Conservation (phyloP, 2,113 vertebrate genomes). For the Solea senegalensis region DNA sequence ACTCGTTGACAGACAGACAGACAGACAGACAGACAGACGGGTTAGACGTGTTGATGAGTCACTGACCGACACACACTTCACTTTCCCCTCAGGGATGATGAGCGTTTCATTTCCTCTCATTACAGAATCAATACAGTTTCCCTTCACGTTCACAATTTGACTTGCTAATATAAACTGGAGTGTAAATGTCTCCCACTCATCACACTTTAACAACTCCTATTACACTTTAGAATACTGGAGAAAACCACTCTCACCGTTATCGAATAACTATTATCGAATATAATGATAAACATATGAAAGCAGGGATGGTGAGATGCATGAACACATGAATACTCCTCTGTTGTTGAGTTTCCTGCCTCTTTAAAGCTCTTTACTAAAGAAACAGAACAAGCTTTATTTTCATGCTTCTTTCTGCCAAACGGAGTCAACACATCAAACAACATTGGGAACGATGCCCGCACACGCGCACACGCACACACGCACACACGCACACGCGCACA, state of each 20-base stretch:
- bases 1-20: not conserved
- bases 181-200: too few relatives aligned
- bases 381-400: constrained; percentile 3
- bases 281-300: too few relatives aligned
- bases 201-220: too few relatives aligned
- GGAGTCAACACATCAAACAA: constrained; percentile 6
- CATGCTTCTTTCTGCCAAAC: constrained; percentile 27
- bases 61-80: constrained; percentile 15
- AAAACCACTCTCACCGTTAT: too few relatives aligned
- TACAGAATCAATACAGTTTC: not conserved
- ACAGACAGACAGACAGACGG: too few relatives aligned
- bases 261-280: too few relatives aligned
- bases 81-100: constrained; percentile 6
- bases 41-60: too few relatives aligned
- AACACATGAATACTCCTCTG: too few relatives aligned
- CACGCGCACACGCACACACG: constrained; percentile 25
- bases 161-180: too few relatives aligned
- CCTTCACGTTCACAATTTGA: not conserved
- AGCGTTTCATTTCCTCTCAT: constrained; percentile 32
- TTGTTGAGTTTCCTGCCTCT: not conserved
- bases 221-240: too few relatives aligned
- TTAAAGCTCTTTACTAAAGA: not conserved
- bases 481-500: constrained; percentile 2
- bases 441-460: constrained; percentile 20
- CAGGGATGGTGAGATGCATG: too few relatives aligned